phyloP scores from a whole-genome alignment of 2,888 invertebrate species.

The Octonoba sinensis region DNA sequence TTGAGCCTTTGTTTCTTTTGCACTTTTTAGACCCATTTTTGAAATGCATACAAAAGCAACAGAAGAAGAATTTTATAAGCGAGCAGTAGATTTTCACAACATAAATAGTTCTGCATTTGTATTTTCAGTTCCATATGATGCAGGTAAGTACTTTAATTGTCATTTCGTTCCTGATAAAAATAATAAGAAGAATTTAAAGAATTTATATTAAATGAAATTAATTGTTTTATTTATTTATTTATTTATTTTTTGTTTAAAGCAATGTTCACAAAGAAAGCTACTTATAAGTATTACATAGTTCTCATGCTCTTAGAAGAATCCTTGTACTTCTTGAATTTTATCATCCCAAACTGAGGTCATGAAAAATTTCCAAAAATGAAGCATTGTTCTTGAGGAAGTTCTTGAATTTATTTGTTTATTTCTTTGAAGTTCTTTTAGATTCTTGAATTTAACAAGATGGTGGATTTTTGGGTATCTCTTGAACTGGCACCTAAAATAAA shows the following conservation, averaged over 20 bases:
- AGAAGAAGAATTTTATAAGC: constrained; percentile 90
- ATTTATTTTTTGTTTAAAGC: neutral
- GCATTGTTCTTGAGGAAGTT: too few species aligned
- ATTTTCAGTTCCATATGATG: constrained; percentile 87
- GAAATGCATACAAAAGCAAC: constrained; percentile 75
- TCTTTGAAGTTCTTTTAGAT: too few species aligned
- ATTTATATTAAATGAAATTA: neutral
- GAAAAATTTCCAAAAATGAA: too few species aligned
- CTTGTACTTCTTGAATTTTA: too few species aligned
- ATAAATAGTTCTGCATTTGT: constrained; percentile 86
- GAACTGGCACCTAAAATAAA: too few species aligned
- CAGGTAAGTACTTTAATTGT: constrained; percentile 71
- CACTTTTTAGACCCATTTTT: constrained; percentile 52
- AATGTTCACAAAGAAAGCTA: neutral
- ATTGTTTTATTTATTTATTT: neutral
- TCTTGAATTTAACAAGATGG: too few species aligned
- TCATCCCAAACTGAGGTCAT: too few species aligned
- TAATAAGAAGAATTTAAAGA: too few species aligned
- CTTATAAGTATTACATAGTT: neutral
- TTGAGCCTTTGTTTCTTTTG: neutral
- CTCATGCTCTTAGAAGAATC: neutral
- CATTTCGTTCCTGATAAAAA: too few species aligned
- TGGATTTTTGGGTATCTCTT: too few species aligned
- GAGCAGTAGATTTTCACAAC: constrained; percentile 88
- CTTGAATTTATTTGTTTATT: too few species aligned